Evolutionary conservation across 2,797 vertebrate genomes (phyloP), one percentile per base, ranked within the genome.

Genomic region (Atherinosoma microstoma): DNA sequence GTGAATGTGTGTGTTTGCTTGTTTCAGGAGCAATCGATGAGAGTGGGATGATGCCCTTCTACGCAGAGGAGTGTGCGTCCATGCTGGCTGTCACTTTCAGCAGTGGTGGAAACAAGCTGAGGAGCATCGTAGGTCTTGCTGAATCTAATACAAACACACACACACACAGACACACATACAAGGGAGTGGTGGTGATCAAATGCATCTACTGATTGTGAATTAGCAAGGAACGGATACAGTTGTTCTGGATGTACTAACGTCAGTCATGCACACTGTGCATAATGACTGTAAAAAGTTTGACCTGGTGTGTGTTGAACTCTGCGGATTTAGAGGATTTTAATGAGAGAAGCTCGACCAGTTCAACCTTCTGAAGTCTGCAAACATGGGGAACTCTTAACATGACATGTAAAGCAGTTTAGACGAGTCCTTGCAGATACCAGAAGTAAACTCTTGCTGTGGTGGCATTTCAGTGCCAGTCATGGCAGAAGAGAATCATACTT

Each of bases 31-130:
- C 98, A 0, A 97, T 99, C 6, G 96, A 99, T 0, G 98, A 99
- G 87, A 94, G 94, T 0, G 98, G 98, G 13, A 95, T 73, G 77
- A 98, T 96, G 96, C 98, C 98, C 0, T 99, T 97, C 90, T 99
- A 99, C 0, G 97, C 98, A 0, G 98, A 99, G 77, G 97, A 98
- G 35, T 99, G 98, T 24, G 97, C 98, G 0, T 97, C 97, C 47
- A 99, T 99, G 97, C 82, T 99, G 69, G 98, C 98, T 0, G 98
- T 99, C 24, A 99, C 98, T 69, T 99, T 99, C 93, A 99, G 98
- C 29, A 98, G 97, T 0, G 98, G 98, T 0, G 94, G 93, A 80
- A 94, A 83, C 81, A 93, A 89, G 75, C 91, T 96, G 80, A 95
- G 98, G 75, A 98, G 96, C 89, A 99, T 99, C 1, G 98, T 99